Conservation (phyloP, 2,888 invertebrate species). For the Palloptera scutellata region DNA sequence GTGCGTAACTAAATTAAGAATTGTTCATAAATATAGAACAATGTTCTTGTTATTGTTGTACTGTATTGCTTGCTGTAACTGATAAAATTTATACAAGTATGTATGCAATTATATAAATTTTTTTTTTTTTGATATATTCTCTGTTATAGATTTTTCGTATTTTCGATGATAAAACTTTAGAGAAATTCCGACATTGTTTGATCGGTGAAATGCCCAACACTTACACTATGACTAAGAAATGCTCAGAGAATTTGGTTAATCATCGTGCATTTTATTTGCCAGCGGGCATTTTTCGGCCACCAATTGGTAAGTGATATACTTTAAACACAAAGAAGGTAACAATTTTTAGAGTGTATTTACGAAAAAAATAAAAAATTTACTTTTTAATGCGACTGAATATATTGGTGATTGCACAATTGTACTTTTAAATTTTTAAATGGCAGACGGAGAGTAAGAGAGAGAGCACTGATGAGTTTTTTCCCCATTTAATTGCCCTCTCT, state of each 20-base stretch:
- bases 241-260: conserved; percentile 63
- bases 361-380: too few relatives aligned
- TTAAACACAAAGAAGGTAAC: too few relatives aligned
- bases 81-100: not conserved
- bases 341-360: too few relatives aligned
- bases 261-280: conserved; percentile 62
- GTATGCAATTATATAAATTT: not conserved
- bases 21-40: not conserved
- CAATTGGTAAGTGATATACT: conserved; percentile 61
- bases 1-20: conserved; percentile 2
- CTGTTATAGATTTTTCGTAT: conserved; percentile 58
- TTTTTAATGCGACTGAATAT: too few relatives aligned
- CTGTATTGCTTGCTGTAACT: not conserved
- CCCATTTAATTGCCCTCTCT: too few relatives aligned
- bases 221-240: conserved; percentile 65
- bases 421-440: too few relatives aligned
- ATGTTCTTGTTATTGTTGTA: not conserved
- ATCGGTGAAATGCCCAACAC: conserved; percentile 64
- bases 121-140: not conserved
- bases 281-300: conserved; percentile 64
- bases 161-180: conserved; percentile 60
- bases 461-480: too few relatives aligned
- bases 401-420: too few relatives aligned
- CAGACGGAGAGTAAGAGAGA: too few relatives aligned
- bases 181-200: conserved; percentile 61